Base-by-base conservation (phyloP, 2,797 vertebrate genomes). In the Lacerta agilis region DNA sequence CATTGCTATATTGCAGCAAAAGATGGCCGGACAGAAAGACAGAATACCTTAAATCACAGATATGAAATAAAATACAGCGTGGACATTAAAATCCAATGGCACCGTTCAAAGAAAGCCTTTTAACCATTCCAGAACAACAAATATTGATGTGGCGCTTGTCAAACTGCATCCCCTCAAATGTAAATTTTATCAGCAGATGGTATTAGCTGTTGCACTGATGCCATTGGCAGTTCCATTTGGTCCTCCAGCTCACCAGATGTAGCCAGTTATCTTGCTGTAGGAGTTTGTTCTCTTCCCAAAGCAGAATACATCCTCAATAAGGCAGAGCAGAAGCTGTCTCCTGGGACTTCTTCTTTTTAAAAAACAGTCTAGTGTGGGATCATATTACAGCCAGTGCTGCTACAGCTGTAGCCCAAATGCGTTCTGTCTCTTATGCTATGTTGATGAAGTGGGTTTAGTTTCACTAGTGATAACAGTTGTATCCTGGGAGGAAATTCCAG, bases 181-280 rank as follows among this genome's bases (percentile, higher is more conserved):
- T 13, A 61, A 23, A 43, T n/a, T 66, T 15, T 55, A 45, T 45
- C 18, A 69, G 76, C n/a, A 8, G 67, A 55, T 73, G 36, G 33
- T 9, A 58, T 87, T 17, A 88, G 45, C 64, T 41, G 27, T 33
- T 61, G 25, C 25, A 49, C 61, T 55, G 71, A 27, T 79, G 36
- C 41, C 8, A 4, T 2, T 20, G 15, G 18, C 67, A 33, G 55
- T 25, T 29, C 11, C 5, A 81, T 82, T 64, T 33, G 9, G 3
- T 76, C 27, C 20, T 72, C 9, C 73, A 72, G 92, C 82, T 79
- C n/a, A 75, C 82, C 38, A 72, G 49, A n/a, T 15, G 78, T 90
- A 90, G 41, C 72, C 78, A 73, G 88, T 90, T 77, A 4, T 90
- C 79, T 93, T 18, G 83, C 89, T 79, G 86, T 81, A 83, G 79